Base-by-base conservation (phyloP, 2,797 vertebrate genomes). In the Alca torda region DNA sequence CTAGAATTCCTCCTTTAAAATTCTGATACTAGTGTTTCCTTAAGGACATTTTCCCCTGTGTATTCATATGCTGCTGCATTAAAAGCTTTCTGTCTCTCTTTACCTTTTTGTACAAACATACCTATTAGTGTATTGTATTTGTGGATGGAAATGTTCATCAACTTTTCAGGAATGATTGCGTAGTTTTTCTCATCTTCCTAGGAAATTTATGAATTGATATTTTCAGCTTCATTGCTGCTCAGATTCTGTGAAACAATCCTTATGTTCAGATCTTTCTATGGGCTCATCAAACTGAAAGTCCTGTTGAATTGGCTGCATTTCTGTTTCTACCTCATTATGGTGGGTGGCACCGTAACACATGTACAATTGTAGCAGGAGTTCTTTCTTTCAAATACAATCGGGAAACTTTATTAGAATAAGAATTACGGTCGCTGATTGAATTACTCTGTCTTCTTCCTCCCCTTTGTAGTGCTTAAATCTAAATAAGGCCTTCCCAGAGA, bases 181-280 rank as follows among this genome's bases (percentile, higher is more conserved):
- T 10, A 81, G 69, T 78, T 95, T 89, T 78, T 78, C 92, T 94
- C 84, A 68, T 87, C 87, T 95, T 91, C 43, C 61, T 28, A 54
- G 76, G 92, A 95, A 97, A 96, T 95, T 95, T 94, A 95, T 96
- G 95, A 94, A 96, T 96, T 75, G 21, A 39, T 96, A 93, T 96
- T 97, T 97, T 97, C 96, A 63, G 96, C 96, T 97, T 91, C 94
- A 96, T 96, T 96, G 95, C 94, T 95, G 90, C 96, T 77, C 96
- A 96, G 76, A 94, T 95, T 92, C 89, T 96, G 95, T 97, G 96
- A 97, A 97, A 94, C 92, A 96, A 96, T 96, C 93, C 95, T 96
- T 96, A 95, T 96, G 96, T 89, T 96, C 95, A 78, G 64, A 78
- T 76, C 95, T 96, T 97, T 82, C 96, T 79, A 41, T 0, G 95